A percentile compares a stretch with the other conserved stretches of the same genome.
Evolutionary conservation across 2,888 invertebrate genomes (phyloP).

Genomic region (Elmis aenea): DNA sequence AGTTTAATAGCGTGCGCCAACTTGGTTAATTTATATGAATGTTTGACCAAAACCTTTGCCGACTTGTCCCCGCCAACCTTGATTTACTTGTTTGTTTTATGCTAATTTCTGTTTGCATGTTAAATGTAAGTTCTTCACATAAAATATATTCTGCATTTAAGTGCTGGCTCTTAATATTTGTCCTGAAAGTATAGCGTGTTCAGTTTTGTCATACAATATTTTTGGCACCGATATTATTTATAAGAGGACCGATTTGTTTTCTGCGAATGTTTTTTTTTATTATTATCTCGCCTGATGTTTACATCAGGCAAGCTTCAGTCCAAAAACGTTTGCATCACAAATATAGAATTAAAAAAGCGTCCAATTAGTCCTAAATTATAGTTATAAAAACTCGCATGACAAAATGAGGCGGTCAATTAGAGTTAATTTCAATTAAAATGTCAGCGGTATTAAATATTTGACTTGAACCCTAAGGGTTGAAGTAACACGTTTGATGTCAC

Average conservation of each 20-base stretch:
- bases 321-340: no score
- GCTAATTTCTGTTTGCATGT: conserved; percentile 31
- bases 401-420: not conserved
- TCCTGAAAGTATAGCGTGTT: conserved; percentile 21
- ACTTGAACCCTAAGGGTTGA: no score
- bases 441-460: no score
- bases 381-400: not conserved
- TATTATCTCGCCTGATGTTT: no score
- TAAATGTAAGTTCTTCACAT: conserved; percentile 26
- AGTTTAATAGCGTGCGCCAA: conserved; percentile 18
- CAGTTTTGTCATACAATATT: conserved; percentile 14
- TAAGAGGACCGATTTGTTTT: not conserved
- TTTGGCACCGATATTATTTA: conserved; percentile 15
- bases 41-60: conserved; percentile 16
- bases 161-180: conserved; percentile 22
- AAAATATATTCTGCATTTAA: conserved; percentile 25
- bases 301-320: no score
- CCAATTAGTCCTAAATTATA: not conserved
- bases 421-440: not conserved
- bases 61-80: conserved; percentile 24
- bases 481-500: no score
- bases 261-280: not conserved
- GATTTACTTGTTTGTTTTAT: conserved; percentile 34
- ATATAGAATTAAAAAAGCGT: not conserved
- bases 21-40: conserved; percentile 19